A percentile compares a stretch with the other conserved stretches of the same genome.
These are phyloP conservation scores for Ophion ellenae DNA, from an alignment of 2,888 invertebrate species.

Conservation along the genomic window DNA sequence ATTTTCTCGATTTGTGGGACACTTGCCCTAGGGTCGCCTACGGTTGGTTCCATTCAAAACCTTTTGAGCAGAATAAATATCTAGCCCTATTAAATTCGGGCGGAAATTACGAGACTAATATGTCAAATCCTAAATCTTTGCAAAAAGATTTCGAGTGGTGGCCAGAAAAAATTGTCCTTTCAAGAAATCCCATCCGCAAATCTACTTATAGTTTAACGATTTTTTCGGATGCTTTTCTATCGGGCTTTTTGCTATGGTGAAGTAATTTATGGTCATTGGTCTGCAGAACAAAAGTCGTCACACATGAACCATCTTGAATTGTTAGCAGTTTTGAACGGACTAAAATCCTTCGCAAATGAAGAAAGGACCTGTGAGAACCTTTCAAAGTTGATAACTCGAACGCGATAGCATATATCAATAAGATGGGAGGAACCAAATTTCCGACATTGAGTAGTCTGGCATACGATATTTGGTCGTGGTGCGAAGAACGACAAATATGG, in stretches of 20 bases:
- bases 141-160: slow-evolving; percentile 44
- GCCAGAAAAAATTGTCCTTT: slow-evolving; percentile 2
- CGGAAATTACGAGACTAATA: slow-evolving; percentile 22
- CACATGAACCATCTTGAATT: slow-evolving; percentile 39
- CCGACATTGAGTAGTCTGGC: background rate
- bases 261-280: slow-evolving; percentile 39
- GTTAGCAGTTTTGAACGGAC: slow-evolving; percentile 10
- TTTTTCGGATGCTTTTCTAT: slow-evolving; percentile 27
- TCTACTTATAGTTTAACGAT: slow-evolving; percentile 17
- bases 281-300: background rate
- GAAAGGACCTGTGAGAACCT: slow-evolving; percentile 1
- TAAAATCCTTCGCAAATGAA: slow-evolving; percentile 16
- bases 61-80: slow-evolving; percentile 47
- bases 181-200: slow-evolving; percentile 21
- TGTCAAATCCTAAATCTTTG: slow-evolving; percentile 14
- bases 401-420: background rate
- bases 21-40: slow-evolving; percentile 46
- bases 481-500: too few relatives aligned
- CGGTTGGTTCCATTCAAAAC: slow-evolving; percentile 45
- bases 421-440: background rate
- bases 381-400: slow-evolving; percentile 29
- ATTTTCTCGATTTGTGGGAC: slow-evolving; percentile 42
- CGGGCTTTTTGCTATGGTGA: slow-evolving; percentile 18
- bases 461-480: too few relatives aligned
- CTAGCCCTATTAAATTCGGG: slow-evolving; percentile 3